Base-by-base conservation (phyloP, 2,113 vertebrate genomes). In the Columba livia region DNA sequence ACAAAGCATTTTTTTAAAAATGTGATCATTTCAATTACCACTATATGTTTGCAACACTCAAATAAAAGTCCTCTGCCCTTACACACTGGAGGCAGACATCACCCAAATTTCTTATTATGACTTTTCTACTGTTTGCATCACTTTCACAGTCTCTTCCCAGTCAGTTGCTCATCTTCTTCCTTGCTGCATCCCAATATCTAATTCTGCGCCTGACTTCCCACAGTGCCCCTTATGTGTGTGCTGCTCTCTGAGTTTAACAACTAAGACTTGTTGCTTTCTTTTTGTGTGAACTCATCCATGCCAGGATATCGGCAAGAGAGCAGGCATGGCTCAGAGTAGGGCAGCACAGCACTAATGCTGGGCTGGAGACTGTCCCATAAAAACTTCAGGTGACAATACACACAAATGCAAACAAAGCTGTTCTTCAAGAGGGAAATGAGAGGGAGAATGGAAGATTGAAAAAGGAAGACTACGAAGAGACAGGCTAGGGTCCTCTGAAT, bases 161-260 rank as follows among this genome's bases (percentile, higher is more conserved):
- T 42, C 32, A 67, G 16, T 18, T 70, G 31, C 9, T 14, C 9
- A 21, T 85, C 29, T 82, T 91, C 20, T 64, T 85, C 58, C 29
- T 31, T 48, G 38, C 11, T 4, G 0, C 12, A 0, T 75, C 75
- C 18, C 32, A 56, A 32, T 3, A 26, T 7, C 24, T 29, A 71
- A 67, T 75, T 64, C 38, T 64, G 26, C 11, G 50, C 18, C n/a
- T 31, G 79, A 32, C 2, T 54, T 85, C 83, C 61, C 6, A 2
- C 38, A 11, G 5, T 47, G 17, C 6, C 44, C 47, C 50, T 60
- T 44, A 8, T 1, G 6, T 8, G 5, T 42, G 16, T 1, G 1
- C 24, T 50, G 31, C 18, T 71, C 31, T 72, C 36, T 15, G 51
- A 62, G 50, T 69, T 79, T 51, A 79, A 21, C 14, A 4, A 28